Evolutionary conservation across 2,797 vertebrate genomes (phyloP).

Genomic region (Semotilus atromaculatus): DNA sequence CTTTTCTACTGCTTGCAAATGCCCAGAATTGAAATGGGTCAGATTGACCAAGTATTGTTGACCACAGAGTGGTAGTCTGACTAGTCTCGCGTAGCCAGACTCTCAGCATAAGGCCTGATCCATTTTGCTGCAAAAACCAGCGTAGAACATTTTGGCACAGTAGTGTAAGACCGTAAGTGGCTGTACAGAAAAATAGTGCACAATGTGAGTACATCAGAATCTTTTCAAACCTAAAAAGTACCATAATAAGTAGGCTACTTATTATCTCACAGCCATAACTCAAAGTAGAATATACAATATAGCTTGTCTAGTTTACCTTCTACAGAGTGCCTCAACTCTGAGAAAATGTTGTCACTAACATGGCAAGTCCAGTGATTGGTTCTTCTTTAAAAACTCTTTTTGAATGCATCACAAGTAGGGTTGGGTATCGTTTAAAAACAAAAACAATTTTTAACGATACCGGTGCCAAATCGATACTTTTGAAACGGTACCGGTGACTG

Average conservation of each 20-base stretch:
- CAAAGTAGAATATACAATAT: neutral
- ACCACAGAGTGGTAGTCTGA: neutral
- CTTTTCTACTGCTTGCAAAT: slow-evolving; percentile 7
- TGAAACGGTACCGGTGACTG: too few relatives aligned
- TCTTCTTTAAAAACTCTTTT: neutral
- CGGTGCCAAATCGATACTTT: too few relatives aligned
- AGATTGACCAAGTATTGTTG: neutral
- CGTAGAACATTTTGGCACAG: neutral
- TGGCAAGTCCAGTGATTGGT: neutral
- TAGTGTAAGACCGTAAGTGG: neutral
- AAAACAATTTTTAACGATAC: too few relatives aligned
- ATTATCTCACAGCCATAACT: neutral
- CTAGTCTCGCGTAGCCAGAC: neutral
- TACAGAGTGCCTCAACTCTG: neutral
- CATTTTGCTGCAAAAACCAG: neutral
- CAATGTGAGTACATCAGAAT: neutral
- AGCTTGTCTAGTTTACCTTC: neutral
- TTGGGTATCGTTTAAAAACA: too few relatives aligned
- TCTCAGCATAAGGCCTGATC: neutral
- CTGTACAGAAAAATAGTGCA: neutral
- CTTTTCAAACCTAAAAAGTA: neutral
- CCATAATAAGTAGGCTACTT: neutral
- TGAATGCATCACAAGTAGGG: neutral
- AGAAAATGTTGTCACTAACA: neutral
- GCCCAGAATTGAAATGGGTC: slow-evolving; percentile 4